phyloP scores from a whole-genome alignment of 2,113 vertebrate species.

The Syngnathoides biaculeatus region DNA sequence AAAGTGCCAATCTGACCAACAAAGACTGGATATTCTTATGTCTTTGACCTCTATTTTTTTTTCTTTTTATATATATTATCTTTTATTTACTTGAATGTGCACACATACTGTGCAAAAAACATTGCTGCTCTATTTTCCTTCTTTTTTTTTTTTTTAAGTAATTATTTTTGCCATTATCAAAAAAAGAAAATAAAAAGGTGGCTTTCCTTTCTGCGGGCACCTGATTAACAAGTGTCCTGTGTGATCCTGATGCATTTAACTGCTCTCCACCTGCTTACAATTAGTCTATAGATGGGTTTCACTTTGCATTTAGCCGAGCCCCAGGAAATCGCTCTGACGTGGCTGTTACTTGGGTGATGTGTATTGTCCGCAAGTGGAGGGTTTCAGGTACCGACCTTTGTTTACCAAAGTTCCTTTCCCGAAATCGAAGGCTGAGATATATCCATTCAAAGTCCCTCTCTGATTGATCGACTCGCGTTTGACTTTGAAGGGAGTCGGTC shows the following conservation, averaged over 20 bases:
- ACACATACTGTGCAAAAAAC: slow-evolving; percentile 72
- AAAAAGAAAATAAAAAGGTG: slow-evolving; percentile 43
- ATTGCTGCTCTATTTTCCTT: slow-evolving; percentile 78
- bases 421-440: slow-evolving; percentile 21
- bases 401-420: slow-evolving; percentile 47
- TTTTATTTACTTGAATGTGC: slow-evolving; percentile 79
- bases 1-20: slow-evolving; percentile 82
- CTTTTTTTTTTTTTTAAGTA: slow-evolving; percentile 49
- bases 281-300: slow-evolving; percentile 23
- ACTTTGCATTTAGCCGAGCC: slow-evolving; percentile 15
- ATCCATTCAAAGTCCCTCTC: slow-evolving; percentile 28
- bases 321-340: neutral
- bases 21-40: slow-evolving; percentile 74
- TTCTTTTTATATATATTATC: slow-evolving; percentile 40
- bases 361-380: slow-evolving; percentile 6
- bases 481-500: slow-evolving; percentile 18
- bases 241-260: slow-evolving; percentile 23
- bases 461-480: slow-evolving; percentile 5
- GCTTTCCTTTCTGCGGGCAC: slow-evolving; percentile 67
- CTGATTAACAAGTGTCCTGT: slow-evolving; percentile 50
- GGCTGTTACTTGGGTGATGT: neutral
- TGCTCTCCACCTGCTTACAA: slow-evolving; percentile 33
- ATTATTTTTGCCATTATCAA: slow-evolving; percentile 59
- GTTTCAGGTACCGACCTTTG: slow-evolving; percentile 39
- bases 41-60: slow-evolving; percentile 65